phyloP scores from a whole-genome alignment of 2,797 vertebrate genomes.

The Delichon dasypus region DNA sequence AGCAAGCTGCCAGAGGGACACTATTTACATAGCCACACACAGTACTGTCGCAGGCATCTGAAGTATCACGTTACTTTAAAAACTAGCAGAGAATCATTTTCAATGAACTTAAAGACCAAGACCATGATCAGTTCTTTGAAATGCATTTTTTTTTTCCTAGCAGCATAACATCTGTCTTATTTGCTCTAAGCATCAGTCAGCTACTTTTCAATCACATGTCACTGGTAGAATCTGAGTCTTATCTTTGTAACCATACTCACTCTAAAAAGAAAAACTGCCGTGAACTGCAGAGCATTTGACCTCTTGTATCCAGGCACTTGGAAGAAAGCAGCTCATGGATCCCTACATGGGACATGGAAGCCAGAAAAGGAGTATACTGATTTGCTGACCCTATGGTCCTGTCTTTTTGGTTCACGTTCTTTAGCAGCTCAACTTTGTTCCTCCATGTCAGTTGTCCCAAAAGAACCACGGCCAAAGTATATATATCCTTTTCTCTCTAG shows the following conservation, averaged over 20 bases:
- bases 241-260: not conserved
- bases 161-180: not conserved
- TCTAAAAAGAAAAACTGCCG: not conserved
- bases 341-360: not conserved
- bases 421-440: not conserved
- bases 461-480: not conserved
- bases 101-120: not conserved
- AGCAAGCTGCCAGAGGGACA: not conserved
- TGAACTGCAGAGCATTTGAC: not conserved
- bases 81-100: not conserved
- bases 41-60: not conserved
- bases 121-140: not conserved
- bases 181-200: not conserved
- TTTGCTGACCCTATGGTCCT: not conserved
- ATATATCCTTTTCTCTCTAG: not conserved
- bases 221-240: not conserved
- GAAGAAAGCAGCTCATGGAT: not conserved
- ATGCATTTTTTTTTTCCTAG: not conserved
- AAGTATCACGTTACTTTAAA: constrained; percentile 21
- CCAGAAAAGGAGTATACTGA: not conserved
- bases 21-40: not conserved
- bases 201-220: not conserved
- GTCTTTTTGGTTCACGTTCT: not conserved
- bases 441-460: not conserved
- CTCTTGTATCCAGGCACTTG: not conserved